These are phyloP conservation scores for Rotaria socialis DNA, from an alignment of 2,888 invertebrate species.

Conservation along the genomic window DNA sequence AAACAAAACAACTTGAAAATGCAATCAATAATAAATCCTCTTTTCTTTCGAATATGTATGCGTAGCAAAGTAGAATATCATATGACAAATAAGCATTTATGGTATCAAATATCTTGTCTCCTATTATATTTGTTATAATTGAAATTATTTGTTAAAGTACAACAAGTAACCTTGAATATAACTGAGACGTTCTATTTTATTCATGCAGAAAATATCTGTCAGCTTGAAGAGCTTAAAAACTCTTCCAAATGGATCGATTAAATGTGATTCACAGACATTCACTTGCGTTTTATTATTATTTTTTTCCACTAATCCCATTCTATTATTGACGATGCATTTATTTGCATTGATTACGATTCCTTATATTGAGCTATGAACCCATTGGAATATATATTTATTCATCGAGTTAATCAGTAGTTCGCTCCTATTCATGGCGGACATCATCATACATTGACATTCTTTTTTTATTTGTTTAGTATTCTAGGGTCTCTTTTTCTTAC, in stretches of 20 bases:
- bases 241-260: neutral
- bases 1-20: neutral
- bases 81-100: neutral
- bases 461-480: neutral
- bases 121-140: neutral
- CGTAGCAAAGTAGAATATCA: neutral
- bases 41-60: neutral
- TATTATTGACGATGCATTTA: neutral
- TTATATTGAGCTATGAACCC: neutral
- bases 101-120: no score
- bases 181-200: neutral
- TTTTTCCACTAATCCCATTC: neutral
- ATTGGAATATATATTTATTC: neutral
- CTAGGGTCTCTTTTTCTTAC: neutral
- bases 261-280: neutral
- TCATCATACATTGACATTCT: neutral
- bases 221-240: neutral
- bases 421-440: neutral
- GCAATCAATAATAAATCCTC: neutral
- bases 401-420: constrained; percentile 13
- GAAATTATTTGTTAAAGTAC: neutral
- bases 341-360: constrained; percentile 9
- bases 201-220: neutral
- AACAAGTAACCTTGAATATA: neutral
- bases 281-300: neutral